Percentiles rank a stretch among this genome's conserved stretches.
Evolutionary conservation across 2,888 invertebrate species (phyloP).

Genomic region (Clepsis dumicolana): DNA sequence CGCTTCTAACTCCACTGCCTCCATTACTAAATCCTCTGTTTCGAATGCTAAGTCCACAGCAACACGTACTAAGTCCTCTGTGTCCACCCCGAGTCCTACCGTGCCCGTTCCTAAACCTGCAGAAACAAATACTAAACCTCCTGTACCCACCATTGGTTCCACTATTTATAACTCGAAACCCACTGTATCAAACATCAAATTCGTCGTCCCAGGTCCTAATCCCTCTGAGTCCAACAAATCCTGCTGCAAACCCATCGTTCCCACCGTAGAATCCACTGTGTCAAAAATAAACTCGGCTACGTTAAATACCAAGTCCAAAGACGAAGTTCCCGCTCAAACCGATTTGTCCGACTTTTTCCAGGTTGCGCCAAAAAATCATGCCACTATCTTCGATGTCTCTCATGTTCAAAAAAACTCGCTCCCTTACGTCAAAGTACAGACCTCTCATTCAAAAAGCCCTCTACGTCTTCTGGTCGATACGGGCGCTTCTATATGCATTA

Average conservation of each 20-base stretch:
- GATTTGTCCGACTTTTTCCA: background rate
- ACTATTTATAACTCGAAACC: background rate
- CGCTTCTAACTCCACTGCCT: background rate
- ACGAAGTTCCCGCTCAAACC: background rate
- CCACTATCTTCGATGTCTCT: slow-evolving; percentile 1
- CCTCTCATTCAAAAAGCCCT: background rate
- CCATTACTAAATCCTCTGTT: background rate
- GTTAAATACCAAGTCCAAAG: background rate
- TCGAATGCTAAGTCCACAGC: background rate
- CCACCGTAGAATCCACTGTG: too few relatives aligned
- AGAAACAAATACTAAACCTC: background rate
- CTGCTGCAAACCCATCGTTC: too few relatives aligned
- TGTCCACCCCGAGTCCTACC: background rate
- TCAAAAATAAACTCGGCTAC: background rate
- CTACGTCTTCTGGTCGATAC: slow-evolving; percentile 41
- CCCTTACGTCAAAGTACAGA: slow-evolving; percentile 17
- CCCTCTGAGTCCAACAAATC: background rate
- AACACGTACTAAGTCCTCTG: background rate
- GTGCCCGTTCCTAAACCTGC: too few relatives aligned
- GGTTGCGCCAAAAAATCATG: background rate
- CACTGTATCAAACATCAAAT: background rate
- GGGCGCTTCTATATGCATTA: slow-evolving; percentile 29
- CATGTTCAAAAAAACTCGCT: slow-evolving; percentile 8
- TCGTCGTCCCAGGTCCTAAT: too few relatives aligned
- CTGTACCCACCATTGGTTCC: background rate